Evolutionary conservation across 2,113 vertebrate genomes (phyloP), one percentile per base, ranked within the genome.

Genomic region (Calyptomena viridis): DNA sequence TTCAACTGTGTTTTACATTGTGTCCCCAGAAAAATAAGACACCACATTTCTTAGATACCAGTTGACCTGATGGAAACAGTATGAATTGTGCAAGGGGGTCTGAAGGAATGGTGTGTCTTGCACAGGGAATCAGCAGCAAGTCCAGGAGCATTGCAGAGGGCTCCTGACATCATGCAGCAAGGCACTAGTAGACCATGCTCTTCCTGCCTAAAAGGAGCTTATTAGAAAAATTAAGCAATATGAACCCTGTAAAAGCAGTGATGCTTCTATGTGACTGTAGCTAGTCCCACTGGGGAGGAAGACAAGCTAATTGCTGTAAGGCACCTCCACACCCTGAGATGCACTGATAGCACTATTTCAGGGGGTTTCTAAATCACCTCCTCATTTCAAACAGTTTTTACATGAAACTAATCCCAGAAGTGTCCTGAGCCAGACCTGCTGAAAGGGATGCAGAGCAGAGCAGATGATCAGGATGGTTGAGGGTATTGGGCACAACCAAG

Each of bases 101-200:
- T 86, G 53, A 55, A 79, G 33, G 28, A 10, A 58, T 58, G 17
- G 66, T 78, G 11, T 28, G 15, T 67, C 71, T 78, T 75, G 19
- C 8, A 19, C n/a, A 50, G 37, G 71, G 30, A 50, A 66, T 35
- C 28, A 81, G n/a, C 24, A 87, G 52, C 74, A 60, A 50, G 42
- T 31, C 58, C 58, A 76, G 58, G 20, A 82, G 27, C 23, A 76
- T 27, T 73, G 79, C 49, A 52, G n/a, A 79, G n/a, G 49, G 19
- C n/a, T 85, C 37, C 52, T 80, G 76, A 66, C 1, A 5, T 19
- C 11, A 14, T 11, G 35, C 39, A 85, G 40, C n/a, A 63, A 28
- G 1, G 9, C 18, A 62, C 14, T 22, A 60, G 12, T 1, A 73
- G 62, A 66, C 6, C 52, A 52, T 0, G 0, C 8, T 60, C 59